Conservation (phyloP, 2,113 vertebrate genomes). For the Haemorhous mexicanus region DNA sequence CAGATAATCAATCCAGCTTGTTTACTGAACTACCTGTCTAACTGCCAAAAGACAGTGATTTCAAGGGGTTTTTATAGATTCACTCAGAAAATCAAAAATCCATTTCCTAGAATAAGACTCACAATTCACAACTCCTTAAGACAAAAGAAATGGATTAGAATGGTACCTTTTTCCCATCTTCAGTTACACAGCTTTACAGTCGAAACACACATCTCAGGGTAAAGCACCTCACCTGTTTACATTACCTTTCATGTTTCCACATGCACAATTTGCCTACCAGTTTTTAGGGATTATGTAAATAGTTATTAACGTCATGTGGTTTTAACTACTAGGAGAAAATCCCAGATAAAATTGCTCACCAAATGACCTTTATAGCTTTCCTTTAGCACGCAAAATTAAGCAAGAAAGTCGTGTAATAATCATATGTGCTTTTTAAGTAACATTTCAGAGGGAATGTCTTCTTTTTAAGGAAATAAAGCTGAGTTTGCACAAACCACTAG, state of each 20-base stretch:
- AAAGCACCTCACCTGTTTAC: not conserved
- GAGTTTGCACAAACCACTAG: not conserved
- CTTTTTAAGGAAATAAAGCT: not conserved
- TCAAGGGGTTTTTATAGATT: not conserved
- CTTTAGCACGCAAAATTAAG: slow-evolving; percentile 5
- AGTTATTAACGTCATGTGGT: slow-evolving; percentile 13
- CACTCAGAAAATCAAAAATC: not conserved
- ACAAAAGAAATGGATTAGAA: not conserved
- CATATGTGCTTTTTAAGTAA: not conserved
- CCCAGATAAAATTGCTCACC: slow-evolving; percentile 22
- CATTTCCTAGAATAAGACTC: not conserved
- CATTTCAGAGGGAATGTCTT: not conserved
- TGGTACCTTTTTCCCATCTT: not conserved
- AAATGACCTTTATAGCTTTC: slow-evolving; percentile 25
- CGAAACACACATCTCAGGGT: not conserved
- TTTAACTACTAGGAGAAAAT: slow-evolving; percentile 23
- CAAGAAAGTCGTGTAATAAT: not conserved
- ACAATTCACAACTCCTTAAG: not conserved
- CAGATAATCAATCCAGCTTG: slow-evolving; percentile 9
- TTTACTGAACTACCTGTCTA: not conserved
- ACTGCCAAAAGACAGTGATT: not conserved
- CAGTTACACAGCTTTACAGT: not conserved
- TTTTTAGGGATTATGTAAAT: slow-evolving; percentile 43
- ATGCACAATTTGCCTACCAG: not conserved
- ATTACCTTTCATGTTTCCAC: not conserved